Evolutionary conservation across 2,888 invertebrate genomes (phyloP), one percentile per base, ranked within the genome.

Genomic region (Orchestes rusci): DNA sequence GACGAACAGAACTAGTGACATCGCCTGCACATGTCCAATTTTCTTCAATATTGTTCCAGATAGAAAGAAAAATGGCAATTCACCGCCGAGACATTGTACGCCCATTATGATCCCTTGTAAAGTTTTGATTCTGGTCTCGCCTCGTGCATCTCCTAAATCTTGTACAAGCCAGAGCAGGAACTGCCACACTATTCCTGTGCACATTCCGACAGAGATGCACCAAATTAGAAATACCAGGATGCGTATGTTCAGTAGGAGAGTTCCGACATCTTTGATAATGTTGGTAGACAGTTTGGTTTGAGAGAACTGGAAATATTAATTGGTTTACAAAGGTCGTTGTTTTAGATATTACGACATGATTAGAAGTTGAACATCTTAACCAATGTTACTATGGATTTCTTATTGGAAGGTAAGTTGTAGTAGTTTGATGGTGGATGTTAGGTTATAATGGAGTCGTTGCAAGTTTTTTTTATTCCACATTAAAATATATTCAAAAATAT

Each of bases 151-250:
- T 0, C 80, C 79, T 42, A 90, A 67, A 50, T 85, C 83, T 65
- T 91, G 89, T 10, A 88, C 68, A 54, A 84, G 78, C 84, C 88
- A 90, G 62, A 90, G 89, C 0, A 92, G 69, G 62, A 91, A 94
- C 56, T 89, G 82, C 87, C 93, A 93, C 16, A 91, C 71, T 0
- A 91, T 68, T 5, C 87, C 90, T 0, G 89, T 90, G 56, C 88
- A 83, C 53, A 91, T 72, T 0, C 94, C 94, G 16, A 89, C 82
- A 2, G 76, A 75, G 47, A 88, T 75, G 43, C 90, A 86, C 82
- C 91, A 88, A 13, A 84, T 48, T 43, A 86, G 73, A 62, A 91
- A 93, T 2, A 86, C 69, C 4, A 85, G 62, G 13, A 90, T 79
- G 1, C 80, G 76, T 5, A 79, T 49, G 2, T 85, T 79, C 0